Evolutionary conservation across 1,140 invertebrate species (phyloP).

Genomic region (Aphelenchoides avenae): DNA sequence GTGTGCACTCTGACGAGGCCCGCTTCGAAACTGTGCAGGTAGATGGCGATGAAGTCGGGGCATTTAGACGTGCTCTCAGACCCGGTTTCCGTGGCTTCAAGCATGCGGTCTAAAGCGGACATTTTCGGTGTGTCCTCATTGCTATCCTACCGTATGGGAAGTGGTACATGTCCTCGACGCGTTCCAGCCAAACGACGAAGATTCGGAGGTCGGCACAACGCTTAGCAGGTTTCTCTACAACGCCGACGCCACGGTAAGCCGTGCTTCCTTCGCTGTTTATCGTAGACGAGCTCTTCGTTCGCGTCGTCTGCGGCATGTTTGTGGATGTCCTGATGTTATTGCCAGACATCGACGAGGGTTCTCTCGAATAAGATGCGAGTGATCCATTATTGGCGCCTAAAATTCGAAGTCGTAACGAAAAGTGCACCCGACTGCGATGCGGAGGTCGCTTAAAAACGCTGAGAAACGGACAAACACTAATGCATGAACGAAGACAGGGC

Average conservation of each 20-base stretch:
- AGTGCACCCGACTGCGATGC: no score
- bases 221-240: constrained; percentile 13
- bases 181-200: constrained; percentile 44
- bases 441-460: no score
- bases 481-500: no score
- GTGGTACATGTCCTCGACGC: constrained; percentile 36
- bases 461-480: no score
- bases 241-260: background rate
- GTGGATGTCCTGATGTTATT: no score
- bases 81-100: constrained; percentile 20
- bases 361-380: no score
- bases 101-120: constrained; percentile 22
- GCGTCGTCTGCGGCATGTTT: background rate
- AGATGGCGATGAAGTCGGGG: constrained; percentile 26
- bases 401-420: no score
- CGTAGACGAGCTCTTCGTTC: constrained; percentile 18
- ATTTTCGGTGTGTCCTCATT: background rate
- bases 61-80: background rate
- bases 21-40: constrained; percentile 25
- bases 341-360: no score
- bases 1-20: constrained; percentile 33
- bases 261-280: constrained; percentile 17
- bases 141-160: constrained; percentile 31
- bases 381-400: no score
- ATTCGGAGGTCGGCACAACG: constrained; percentile 32